Base-by-base conservation (phyloP, 2,888 invertebrate genomes). In the Agonum fuliginosum region DNA sequence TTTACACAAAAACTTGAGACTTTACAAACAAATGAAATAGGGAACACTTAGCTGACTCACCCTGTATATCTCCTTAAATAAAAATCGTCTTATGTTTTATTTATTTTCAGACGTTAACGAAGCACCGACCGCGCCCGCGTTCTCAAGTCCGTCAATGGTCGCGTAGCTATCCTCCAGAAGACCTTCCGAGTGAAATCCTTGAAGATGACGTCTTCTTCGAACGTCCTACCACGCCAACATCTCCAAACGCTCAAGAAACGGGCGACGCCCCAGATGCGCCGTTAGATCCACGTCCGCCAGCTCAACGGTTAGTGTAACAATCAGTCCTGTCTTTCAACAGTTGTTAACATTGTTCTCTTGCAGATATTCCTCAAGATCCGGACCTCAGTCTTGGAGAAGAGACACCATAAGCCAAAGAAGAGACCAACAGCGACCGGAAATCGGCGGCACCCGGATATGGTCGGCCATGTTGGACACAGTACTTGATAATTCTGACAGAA, bases 401-500 rank as follows among this genome's bases (percentile, higher is more conserved):
- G 85, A 84, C 78, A 89, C 89, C 1, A 89, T 89, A 48, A 84
- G 84, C 87, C 82, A 88, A 84, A 81, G 87, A 87, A 80, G 88
- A 86, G 83, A 80, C n/a, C 83, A 83, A 67, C 80, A 79, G 19
- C 79, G 85, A 51, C 83, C 84, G n/a, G 81, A 81, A 10, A 83
- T 86, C 12, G 94, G 94, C 5, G 91, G 93, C 17, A 89, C 89
- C 51, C 90, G 95, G 80, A 95, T 96, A 81, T 92, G 93, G 79
- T 91, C 94, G 10, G 92, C 92, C 70, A 90, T 96, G 82, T 89
- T 97, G 77, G 95, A 96, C 84, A 93, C 95, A n/a, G 92, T 96
- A 12, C 91, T 95, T 79, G 97, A 97, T 86, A 97, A 97, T 88
- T 96, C 96, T 14, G 93, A 97, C 85, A 91, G 97, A 79, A 91